These are phyloP conservation scores for Huso huso DNA, from an alignment of 2,797 vertebrate species.

Conservation along the genomic window DNA sequence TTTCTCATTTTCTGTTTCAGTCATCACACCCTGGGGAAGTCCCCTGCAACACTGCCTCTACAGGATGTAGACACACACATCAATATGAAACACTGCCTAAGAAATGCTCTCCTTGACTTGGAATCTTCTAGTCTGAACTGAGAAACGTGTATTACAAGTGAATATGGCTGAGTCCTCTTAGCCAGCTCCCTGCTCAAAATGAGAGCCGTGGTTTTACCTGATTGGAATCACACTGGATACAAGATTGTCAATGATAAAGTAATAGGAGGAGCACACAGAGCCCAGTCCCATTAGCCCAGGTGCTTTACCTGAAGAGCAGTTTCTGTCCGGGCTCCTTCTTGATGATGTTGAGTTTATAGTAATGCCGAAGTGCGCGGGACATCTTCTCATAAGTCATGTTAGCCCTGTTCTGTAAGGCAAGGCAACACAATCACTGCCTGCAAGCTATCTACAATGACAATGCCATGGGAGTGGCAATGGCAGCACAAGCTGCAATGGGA, in stretches of 20 bases:
- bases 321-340: slow-evolving; percentile 85
- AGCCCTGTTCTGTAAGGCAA: slow-evolving; percentile 62
- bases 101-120: no score
- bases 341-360: slow-evolving; percentile 92
- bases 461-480: no score
- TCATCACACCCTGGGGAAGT: background rate
- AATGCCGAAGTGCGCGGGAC: slow-evolving; percentile 83
- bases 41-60: background rate
- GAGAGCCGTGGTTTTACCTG: no score
- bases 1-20: background rate
- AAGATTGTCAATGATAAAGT: no score
- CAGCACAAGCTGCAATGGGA: no score
- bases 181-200: no score
- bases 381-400: slow-evolving; percentile 97
- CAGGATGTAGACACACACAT: background rate
- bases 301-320: slow-evolving; percentile 74
- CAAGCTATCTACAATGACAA: background rate
- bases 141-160: background rate
- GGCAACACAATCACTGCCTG: background rate
- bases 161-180: background rate
- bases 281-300: background rate
- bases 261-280: background rate
- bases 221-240: background rate
- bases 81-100: no score
- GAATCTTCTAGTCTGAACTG: no score